Evolutionary conservation across 2,888 invertebrate species (phyloP).

Genomic region (Microctonus aethiopoides): DNA sequence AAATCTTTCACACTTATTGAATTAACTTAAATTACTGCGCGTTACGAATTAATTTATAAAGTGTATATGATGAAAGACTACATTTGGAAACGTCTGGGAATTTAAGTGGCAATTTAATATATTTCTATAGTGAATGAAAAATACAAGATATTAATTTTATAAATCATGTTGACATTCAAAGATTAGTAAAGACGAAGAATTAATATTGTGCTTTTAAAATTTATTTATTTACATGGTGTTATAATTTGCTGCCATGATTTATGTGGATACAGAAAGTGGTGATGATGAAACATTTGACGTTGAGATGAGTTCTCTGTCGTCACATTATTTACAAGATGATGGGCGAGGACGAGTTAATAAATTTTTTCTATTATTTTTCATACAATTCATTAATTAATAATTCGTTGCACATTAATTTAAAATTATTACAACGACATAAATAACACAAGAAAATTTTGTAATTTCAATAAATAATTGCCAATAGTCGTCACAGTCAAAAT

Average conservation of each 20-base stretch:
- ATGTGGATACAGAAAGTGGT: constrained; percentile 47
- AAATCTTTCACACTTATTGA: constrained; percentile 5
- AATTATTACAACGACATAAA: too few species aligned
- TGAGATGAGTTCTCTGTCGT: constrained; percentile 57
- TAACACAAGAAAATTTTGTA: too few species aligned
- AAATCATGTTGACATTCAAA: too few species aligned
- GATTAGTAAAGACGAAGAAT: too few species aligned
- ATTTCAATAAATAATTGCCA: too few species aligned
- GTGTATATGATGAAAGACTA: not conserved
- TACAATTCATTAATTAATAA: too few species aligned
- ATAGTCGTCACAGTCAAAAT: too few species aligned
- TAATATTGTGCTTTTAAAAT: not conserved
- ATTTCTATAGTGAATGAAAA: too few species aligned
- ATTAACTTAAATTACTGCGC: constrained; percentile 4
- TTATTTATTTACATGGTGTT: not conserved
- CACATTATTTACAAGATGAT: constrained; percentile 41
- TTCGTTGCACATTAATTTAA: too few species aligned
- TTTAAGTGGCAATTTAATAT: not conserved
- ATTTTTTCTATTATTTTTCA: too few species aligned
- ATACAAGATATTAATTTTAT: too few species aligned
- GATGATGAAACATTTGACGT: constrained; percentile 53
- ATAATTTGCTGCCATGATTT: constrained; percentile 16
- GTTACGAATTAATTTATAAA: not conserved
- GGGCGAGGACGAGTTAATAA: constrained; percentile 46
- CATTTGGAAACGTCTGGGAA: not conserved